phyloP scores from a whole-genome alignment of 1,140 invertebrate genomes.

The Papilio polytes region DNA sequence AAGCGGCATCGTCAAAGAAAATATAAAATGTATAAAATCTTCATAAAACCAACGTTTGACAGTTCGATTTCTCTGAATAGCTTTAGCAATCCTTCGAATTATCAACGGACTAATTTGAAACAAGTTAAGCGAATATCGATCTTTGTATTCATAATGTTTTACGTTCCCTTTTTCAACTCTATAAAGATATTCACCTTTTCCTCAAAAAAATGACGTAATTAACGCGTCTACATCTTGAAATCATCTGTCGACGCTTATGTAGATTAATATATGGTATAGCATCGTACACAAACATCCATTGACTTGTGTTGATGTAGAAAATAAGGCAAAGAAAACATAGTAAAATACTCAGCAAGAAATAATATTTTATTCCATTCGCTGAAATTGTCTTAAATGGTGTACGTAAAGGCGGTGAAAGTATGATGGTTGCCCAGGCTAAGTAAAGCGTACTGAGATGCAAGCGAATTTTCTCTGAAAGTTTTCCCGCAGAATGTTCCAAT shows the following conservation, averaged over 20 bases:
- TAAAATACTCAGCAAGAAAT: slow-evolving; percentile 54
- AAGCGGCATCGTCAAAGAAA: slow-evolving; percentile 74
- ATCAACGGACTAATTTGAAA: slow-evolving; percentile 59
- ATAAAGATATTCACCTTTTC: slow-evolving; percentile 16
- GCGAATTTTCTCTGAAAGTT: slow-evolving; percentile 79
- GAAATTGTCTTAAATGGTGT: slow-evolving; percentile 75
- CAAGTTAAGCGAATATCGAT: slow-evolving; percentile 48
- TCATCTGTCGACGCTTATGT: not conserved
- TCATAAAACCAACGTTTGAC: slow-evolving; percentile 73
- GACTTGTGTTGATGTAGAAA: slow-evolving; percentile 49
- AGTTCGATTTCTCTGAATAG: slow-evolving; percentile 70
- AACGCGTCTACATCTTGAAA: not conserved
- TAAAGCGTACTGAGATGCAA: slow-evolving; percentile 76
- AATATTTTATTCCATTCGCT: slow-evolving; percentile 70
- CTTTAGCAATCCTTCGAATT: slow-evolving; percentile 55
- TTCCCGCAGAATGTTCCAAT: slow-evolving; percentile 81
- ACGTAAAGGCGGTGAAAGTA: slow-evolving; percentile 76
- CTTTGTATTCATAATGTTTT: not conserved
- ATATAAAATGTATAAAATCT: slow-evolving; percentile 73
- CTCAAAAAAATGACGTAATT: not conserved
- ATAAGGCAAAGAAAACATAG: slow-evolving; percentile 53
- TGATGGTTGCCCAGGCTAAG: slow-evolving; percentile 77
- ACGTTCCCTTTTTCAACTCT: not conserved
- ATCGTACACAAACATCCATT: slow-evolving; percentile 35
- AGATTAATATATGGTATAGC: not conserved